These are phyloP conservation scores for Tenthredo amoena DNA, from an alignment of 2,888 invertebrate genomes.

Conservation along the genomic window DNA sequence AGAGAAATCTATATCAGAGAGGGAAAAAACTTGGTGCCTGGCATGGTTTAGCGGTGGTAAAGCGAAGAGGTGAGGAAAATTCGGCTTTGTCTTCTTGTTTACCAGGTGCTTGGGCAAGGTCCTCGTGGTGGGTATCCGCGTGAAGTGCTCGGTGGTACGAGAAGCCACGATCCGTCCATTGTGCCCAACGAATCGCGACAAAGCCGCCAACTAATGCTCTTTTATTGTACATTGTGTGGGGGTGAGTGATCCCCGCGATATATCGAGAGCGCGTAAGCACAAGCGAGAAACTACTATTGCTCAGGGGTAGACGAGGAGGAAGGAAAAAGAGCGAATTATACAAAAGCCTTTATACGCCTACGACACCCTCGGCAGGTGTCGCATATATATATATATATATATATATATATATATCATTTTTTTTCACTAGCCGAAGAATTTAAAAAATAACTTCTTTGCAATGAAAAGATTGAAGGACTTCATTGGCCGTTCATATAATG, in stretches of 20 bases:
- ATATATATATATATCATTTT: too few species aligned
- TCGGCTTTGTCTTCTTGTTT: conserved; percentile 52
- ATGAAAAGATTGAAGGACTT: neutral
- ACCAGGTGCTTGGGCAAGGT: conserved; percentile 44
- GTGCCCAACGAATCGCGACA: conserved; percentile 74
- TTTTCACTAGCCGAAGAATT: neutral
- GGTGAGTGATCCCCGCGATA: conserved; percentile 50
- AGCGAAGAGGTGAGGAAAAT: conserved; percentile 43
- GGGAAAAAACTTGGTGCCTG: neutral
- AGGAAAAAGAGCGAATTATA: conserved; percentile 14
- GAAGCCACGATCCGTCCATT: conserved; percentile 64
- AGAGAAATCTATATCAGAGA: conserved; percentile 18
- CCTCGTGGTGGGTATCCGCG: conserved; percentile 39
- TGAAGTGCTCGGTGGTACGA: conserved; percentile 24
- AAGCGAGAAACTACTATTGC: conserved; percentile 72
- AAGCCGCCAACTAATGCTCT: conserved; percentile 77
- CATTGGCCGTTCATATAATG: neutral
- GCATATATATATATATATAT: too few species aligned
- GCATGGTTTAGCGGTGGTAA: neutral
- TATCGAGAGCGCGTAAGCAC: conserved; percentile 57
- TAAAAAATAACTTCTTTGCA: neutral
- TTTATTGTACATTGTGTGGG: conserved; percentile 77
- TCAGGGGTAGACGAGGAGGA: conserved; percentile 53
- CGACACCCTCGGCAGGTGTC: conserved; percentile 8
- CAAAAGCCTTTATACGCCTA: conserved; percentile 29